phyloP scores from a whole-genome alignment of 2,113 vertebrate genomes.

The Psilopsiagon aurifrons region DNA sequence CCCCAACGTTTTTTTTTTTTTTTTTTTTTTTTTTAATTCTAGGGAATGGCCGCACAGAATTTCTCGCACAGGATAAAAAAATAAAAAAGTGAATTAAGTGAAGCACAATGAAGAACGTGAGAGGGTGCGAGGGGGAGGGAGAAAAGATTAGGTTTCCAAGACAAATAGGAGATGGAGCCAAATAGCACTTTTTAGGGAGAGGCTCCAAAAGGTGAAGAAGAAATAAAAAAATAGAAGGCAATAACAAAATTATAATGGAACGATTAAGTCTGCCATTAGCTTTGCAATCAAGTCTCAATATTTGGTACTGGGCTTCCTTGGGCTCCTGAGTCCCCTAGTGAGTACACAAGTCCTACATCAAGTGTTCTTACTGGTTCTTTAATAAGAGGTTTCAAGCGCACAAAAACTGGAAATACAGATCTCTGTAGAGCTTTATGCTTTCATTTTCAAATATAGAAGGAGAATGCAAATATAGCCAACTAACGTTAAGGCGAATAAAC shows the following conservation, averaged over 20 bases:
- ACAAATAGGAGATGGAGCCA: conserved; percentile 30
- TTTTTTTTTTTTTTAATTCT: not conserved
- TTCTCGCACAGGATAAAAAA: not conserved
- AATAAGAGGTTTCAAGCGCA: not conserved
- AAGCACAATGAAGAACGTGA: conserved; percentile 26
- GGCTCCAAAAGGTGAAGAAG: conserved; percentile 32
- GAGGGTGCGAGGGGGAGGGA: not conserved
- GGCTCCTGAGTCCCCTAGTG: not conserved
- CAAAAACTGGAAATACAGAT: not conserved
- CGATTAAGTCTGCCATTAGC: not conserved
- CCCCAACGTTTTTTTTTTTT: too few species aligned
- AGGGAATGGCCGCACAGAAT: not conserved
- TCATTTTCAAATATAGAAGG: conserved; percentile 21
- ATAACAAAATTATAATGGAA: not conserved
- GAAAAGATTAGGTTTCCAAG: conserved; percentile 44
- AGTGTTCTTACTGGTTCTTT: not conserved
- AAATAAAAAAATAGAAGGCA: not conserved
- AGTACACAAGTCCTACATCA: not conserved
- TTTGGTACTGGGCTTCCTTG: not conserved
- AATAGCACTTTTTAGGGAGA: not conserved
- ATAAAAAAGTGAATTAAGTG: not conserved
- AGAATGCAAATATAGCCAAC: not conserved
- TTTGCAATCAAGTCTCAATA: not conserved
- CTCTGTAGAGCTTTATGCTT: not conserved
- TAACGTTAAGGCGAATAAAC: not conserved